A percentile compares a stretch with the other conserved stretches of the same genome.
phyloP scores from a whole-genome alignment of 2,797 vertebrate species.

The Odontamblyopus rebecca region DNA sequence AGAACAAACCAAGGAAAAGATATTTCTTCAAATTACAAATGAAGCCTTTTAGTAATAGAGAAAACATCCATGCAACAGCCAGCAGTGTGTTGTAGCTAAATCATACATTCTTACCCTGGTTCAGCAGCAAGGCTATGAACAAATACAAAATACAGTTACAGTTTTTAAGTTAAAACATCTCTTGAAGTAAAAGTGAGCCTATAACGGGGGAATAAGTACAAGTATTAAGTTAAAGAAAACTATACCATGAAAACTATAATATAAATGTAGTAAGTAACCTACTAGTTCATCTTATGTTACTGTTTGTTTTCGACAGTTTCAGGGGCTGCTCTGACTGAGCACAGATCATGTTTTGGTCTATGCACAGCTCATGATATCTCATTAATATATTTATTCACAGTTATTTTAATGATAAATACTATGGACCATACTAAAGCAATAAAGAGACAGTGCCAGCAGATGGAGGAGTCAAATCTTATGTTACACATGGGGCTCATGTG shows the following conservation, averaged over 20 bases:
- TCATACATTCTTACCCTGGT: slow-evolving; percentile 74
- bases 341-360: too few species aligned
- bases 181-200: not conserved
- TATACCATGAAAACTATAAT: not conserved
- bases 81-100: not conserved
- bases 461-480: slow-evolving; percentile 37
- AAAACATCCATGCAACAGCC: slow-evolving; percentile 4
- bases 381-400: too few species aligned
- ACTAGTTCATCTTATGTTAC: too few species aligned
- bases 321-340: too few species aligned
- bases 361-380: too few species aligned
- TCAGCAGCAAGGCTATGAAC: slow-evolving; percentile 74
- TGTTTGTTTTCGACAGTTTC: too few species aligned
- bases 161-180: not conserved
- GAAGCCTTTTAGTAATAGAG: not conserved
- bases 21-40: not conserved
- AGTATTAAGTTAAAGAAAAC: not conserved
- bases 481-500: slow-evolving; percentile 42
- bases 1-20: not conserved
- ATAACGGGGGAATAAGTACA: not conserved
- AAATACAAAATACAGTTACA: slow-evolving; percentile 42
- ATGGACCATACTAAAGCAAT: slow-evolving; percentile 9
- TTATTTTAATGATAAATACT: too few species aligned
- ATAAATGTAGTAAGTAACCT: not conserved
- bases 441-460: slow-evolving; percentile 35